Evolutionary conservation across 1,140 invertebrate genomes (phyloP), one percentile per base, ranked within the genome.

Genomic region (Listronotus bonariensis): DNA sequence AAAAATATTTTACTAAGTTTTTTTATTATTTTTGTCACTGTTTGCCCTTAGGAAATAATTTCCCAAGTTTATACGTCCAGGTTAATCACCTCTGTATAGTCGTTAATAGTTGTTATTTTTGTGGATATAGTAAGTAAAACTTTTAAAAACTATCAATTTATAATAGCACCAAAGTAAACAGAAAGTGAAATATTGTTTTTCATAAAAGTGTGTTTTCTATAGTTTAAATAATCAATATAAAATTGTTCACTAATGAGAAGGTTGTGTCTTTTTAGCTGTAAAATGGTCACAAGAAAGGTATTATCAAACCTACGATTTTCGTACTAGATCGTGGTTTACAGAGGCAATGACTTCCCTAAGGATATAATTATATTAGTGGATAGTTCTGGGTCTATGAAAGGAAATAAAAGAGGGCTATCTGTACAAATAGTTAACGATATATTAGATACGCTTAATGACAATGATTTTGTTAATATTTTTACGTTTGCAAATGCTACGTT

Each of bases 391-490:
- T 99, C 96, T 36, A 99, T 99, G 96, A 96, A 90, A 40, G 96
- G 97, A 6, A 87, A 94, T 72, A 84, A 95, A 67, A 87, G 91
- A 75, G 92, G 95, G 79, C 97, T 99, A 65, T 96, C 97, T 6
- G 89, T 90, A 74, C 94, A 96, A 73, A 93, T 98, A 14, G 92
- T 97, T 40, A 89, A 92, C 56, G 95, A 95, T 70, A 97, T 99
- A 65, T 82, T 99, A 53, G 96, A 99, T 69, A 99, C 98, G 0
- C 86, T 99, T 17, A 96, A 92, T 60, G 96, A 97, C 79, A 97
- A 99, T 81, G 98, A 99, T 80, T 98, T 95, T 82, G 96, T 99
- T 67, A 98, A 98, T 79, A 91, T 99, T 57, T 90, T 97, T 77
- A 90, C 88, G 42, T 95, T 95, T 82, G 88, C 87, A 62, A 88